phyloP scores from a whole-genome alignment of 2,888 invertebrate species.

The Acanthosepion lycidas region DNA sequence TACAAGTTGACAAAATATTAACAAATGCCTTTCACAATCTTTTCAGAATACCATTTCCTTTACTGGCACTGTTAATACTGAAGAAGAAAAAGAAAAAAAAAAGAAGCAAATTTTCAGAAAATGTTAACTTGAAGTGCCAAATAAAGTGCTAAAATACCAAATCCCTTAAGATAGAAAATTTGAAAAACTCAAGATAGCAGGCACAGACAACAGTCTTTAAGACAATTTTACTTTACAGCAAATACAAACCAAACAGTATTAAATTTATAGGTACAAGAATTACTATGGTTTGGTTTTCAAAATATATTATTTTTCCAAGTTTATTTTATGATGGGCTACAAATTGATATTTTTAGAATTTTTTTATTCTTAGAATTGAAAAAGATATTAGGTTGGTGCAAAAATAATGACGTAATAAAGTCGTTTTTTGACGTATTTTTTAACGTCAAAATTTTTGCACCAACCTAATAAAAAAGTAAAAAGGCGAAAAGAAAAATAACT shows the following conservation, averaged over 20 bases:
- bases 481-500: neutral
- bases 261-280: too few species aligned
- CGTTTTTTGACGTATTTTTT: too few species aligned
- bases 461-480: too few species aligned
- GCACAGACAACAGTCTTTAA: neutral
- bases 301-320: neutral
- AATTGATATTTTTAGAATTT: too few species aligned
- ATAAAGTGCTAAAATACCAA: neutral
- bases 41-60: neutral
- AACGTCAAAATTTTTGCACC: too few species aligned
- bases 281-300: too few species aligned
- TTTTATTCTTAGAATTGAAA: too few species aligned
- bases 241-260: neutral
- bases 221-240: neutral
- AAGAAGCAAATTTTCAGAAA: neutral
- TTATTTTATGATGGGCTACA: too few species aligned
- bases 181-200: neutral
- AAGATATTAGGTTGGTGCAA: too few species aligned
- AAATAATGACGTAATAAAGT: too few species aligned
- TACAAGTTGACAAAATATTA: too few species aligned
- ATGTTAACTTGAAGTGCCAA: neutral
- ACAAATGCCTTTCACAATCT: neutral
- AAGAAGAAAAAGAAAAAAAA: neutral
- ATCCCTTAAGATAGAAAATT: constrained; percentile 1
- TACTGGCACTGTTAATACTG: neutral